A percentile compares a stretch with the other conserved stretches of the same genome.
phyloP scores from a whole-genome alignment of 2,888 invertebrate species.

The Xylocampa areola region DNA sequence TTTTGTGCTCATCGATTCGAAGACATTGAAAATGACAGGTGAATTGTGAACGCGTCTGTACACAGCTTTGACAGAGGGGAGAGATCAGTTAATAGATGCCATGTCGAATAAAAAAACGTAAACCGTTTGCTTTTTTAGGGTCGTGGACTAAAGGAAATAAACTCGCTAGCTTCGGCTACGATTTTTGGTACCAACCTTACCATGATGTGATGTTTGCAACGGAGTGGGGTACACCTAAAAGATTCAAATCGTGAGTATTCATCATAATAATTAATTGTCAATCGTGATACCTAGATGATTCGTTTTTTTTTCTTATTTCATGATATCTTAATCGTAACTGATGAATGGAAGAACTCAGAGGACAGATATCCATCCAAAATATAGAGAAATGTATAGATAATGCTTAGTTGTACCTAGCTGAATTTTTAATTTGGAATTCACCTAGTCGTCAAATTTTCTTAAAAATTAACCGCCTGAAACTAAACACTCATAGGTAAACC shows the following conservation, averaged over 20 bases:
- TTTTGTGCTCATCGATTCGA: slow-evolving; percentile 96
- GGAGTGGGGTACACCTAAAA: slow-evolving; percentile 97
- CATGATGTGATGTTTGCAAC: slow-evolving; percentile 96
- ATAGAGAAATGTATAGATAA: too few species aligned
- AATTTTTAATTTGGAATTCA: too few species aligned
- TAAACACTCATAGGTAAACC: too few species aligned
- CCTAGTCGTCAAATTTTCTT: too few species aligned
- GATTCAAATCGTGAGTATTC: slow-evolving; percentile 91
- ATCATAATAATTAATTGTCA: too few species aligned
- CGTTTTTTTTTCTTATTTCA: too few species aligned
- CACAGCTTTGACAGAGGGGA: slow-evolving; percentile 52
- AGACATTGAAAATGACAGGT: slow-evolving; percentile 94
- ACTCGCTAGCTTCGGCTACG: slow-evolving; percentile 95
- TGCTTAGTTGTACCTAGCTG: too few species aligned
- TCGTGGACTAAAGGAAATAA: slow-evolving; percentile 93
- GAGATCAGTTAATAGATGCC: slow-evolving; percentile 23
- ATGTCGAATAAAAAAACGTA: slow-evolving; percentile 30
- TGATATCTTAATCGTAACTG: too few species aligned
- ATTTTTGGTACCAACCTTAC: slow-evolving; percentile 99
- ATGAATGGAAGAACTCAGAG: too few species aligned
- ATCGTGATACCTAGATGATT: too few species aligned
- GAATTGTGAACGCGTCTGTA: slow-evolving; percentile 58
- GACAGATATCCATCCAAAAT: too few species aligned
- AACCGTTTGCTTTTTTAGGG: slow-evolving; percentile 80
- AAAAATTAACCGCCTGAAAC: too few species aligned